Base-by-base conservation (phyloP, 2,888 invertebrate genomes). In the Cinara cedri region DNA sequence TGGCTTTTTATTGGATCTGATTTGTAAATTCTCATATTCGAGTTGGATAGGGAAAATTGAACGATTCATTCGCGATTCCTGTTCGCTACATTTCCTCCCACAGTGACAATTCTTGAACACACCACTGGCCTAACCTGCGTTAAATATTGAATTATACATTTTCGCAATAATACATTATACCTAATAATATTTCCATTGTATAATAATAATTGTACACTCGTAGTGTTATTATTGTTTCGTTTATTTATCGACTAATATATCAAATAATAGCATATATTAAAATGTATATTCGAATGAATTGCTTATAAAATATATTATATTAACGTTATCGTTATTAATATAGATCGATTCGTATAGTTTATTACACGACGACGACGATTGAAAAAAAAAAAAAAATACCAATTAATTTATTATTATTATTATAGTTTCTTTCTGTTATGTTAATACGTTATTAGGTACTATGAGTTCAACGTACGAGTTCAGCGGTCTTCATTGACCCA, bases 391-490 rank as follows among this genome's bases (percentile, higher is more conserved):
- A n/a, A 62, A 54, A 49, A 49, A 60, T 34, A 26, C 26, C 19
- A 62, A 62, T 72, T 49, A 34, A 72, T 72, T 26, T 62, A 44
- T 51, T 24, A 34, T 34, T 34, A 34, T 34, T 34, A 34, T 34
- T 34, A 34, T 34, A 21, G 14, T n/a, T 9, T 57, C 44, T 71
- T 71, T 71, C 34, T 13, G 44, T 71, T 57, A 71, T 71, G 55
- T 70, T 71, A n/a, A 57, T 71, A 70, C 10, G 13, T 10, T n/a
- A n/a, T n/a, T n/a, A n/a, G n/a, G 46, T 34, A 34, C 34, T 6
- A 34, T 16, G 55, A 71, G 71, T 55, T 54, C 54, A 55, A 70
- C 11, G 71, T 71, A 44, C 71, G 44, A 57, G 57, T 71, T 54
- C 34, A 70, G 51, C 26, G 19, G 3, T 68, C n/a, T n/a, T 60